Evolutionary conservation across 1,140 invertebrate genomes (phyloP), one percentile per base, ranked within the genome.

Genomic region (Drosophila gunungcola): DNA sequence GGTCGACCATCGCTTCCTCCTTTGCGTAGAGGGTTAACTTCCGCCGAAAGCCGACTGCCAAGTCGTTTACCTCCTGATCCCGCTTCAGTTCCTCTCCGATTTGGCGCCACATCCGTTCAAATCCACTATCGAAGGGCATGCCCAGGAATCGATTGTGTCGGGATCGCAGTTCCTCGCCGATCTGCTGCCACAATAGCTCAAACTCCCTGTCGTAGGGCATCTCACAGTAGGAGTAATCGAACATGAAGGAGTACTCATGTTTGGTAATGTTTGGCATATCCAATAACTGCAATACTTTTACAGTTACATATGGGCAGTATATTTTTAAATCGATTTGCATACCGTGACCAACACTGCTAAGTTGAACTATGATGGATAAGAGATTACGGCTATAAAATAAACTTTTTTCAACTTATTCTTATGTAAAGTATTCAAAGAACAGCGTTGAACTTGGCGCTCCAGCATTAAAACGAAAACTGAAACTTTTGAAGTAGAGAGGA

Each of bases 81-180:
- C n/a, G 9, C 9, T 39, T 48, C 3, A 70, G 10, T 29, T 76
- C 72, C 16, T 55, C 49, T 9, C 32, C 41, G 13, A 53, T 42
- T 48, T 80, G 74, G 6, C 43, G 38, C 70, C 75, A 78, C 65
- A 81, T 67, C 21, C 11, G 7, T 36, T 80, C 70, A 46, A 78
- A 78, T 42, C 69, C 70, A 29, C 54, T 56, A 21, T 61, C 48
- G 21, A 43, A 61, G 10, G 41, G 49, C 42, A 51, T 53, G 4
- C 32, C 48, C 16, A 27, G 3, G 11, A 68, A 61, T 9, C 41
- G 27, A 21, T 43, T 46, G 10, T 58, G 42, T 11, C 21, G 36
- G 34, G 34, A n/a, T 11, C 32, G 45, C 3, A 38, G 21, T 21
- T 49, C 34, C 1, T 49, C 10, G 2, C 34, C 36, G 10, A 51